These are phyloP conservation scores for Tragelaphus imberbis DNA, from an alignment of 2,113 vertebrate genomes.

Conservation along the genomic window DNA sequence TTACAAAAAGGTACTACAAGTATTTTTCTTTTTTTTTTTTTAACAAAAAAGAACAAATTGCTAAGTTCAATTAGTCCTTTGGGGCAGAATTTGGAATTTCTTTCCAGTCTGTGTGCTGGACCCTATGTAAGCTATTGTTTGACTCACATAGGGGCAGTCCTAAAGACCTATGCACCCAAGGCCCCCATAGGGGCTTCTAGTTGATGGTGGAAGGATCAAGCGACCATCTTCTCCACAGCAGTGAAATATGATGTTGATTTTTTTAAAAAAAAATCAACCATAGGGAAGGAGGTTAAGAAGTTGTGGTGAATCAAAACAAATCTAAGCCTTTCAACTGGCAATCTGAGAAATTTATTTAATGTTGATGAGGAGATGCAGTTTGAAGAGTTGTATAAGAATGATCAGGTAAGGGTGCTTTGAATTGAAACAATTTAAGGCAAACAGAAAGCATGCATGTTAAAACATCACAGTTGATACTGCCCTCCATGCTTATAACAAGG, in stretches of 20 bases:
- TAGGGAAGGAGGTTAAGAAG: neutral
- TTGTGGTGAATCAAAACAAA: slow-evolving; percentile 1
- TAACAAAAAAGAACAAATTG: slow-evolving; percentile 59
- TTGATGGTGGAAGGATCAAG: slow-evolving; percentile 25
- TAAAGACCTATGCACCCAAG: neutral
- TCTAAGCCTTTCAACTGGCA: neutral
- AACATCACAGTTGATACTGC: neutral
- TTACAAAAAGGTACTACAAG: slow-evolving; percentile 64
- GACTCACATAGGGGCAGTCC: neutral
- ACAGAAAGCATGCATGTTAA: slow-evolving; percentile 10
- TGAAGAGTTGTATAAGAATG: neutral
- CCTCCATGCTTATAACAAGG: neutral
- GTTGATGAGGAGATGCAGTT: neutral
- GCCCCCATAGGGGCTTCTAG: neutral
- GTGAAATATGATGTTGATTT: neutral
- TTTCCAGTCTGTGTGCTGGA: slow-evolving; percentile 37
- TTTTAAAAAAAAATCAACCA: neutral
- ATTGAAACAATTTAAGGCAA: neutral
- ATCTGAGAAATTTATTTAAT: neutral
- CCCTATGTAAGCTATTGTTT: slow-evolving; percentile 39
- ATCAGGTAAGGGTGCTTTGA: neutral
- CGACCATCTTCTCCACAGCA: neutral
- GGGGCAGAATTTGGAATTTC: slow-evolving; percentile 63
- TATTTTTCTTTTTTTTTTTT: slow-evolving; percentile 38
- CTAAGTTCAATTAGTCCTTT: slow-evolving; percentile 64